Evolutionary conservation across 1,140 invertebrate genomes (phyloP).

Genomic region (Euwallacea fornicatus): DNA sequence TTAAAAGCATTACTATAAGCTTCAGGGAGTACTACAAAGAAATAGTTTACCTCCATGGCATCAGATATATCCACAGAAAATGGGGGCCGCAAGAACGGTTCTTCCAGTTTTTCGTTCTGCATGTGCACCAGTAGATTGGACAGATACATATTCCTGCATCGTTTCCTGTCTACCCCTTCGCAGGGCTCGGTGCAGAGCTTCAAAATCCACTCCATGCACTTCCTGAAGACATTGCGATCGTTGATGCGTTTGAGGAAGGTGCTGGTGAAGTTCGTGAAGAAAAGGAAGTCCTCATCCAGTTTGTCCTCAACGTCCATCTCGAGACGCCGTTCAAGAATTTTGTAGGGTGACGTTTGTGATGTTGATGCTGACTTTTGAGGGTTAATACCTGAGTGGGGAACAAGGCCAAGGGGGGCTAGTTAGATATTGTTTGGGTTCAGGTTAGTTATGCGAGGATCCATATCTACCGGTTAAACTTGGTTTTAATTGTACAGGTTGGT

Average conservation of each 20-base stretch:
- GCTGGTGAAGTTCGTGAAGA: constrained; percentile 52
- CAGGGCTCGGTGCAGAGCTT: constrained; percentile 52
- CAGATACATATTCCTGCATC: constrained; percentile 54
- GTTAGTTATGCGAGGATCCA: too few relatives aligned
- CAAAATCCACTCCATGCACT: constrained; percentile 47
- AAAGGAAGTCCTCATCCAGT: constrained; percentile 54
- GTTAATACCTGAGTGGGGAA: too few relatives aligned
- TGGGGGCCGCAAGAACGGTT: constrained; percentile 48
- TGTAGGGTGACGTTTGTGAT: background rate
- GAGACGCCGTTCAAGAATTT: constrained; percentile 7
- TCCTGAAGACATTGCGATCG: constrained; percentile 33
- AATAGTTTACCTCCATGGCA: constrained; percentile 41
- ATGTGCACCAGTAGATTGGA: constrained; percentile 52
- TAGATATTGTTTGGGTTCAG: too few relatives aligned
- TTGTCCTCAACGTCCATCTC: constrained; percentile 50
- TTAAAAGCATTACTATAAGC: background rate
- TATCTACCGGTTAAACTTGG: too few relatives aligned
- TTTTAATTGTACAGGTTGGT: too few relatives aligned
- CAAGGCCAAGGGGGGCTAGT: too few relatives aligned
- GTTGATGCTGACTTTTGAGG: too few relatives aligned
- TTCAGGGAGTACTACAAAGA: constrained; percentile 6
- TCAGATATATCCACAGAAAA: constrained; percentile 47
- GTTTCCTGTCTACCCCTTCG: constrained; percentile 47
- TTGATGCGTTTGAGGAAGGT: constrained; percentile 45
- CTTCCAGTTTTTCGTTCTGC: constrained; percentile 51